A percentile compares a stretch with the other conserved stretches of the same genome.
These are phyloP conservation scores for Tinamus guttatus DNA, from an alignment of 2,113 vertebrate genomes.

Conservation along the genomic window DNA sequence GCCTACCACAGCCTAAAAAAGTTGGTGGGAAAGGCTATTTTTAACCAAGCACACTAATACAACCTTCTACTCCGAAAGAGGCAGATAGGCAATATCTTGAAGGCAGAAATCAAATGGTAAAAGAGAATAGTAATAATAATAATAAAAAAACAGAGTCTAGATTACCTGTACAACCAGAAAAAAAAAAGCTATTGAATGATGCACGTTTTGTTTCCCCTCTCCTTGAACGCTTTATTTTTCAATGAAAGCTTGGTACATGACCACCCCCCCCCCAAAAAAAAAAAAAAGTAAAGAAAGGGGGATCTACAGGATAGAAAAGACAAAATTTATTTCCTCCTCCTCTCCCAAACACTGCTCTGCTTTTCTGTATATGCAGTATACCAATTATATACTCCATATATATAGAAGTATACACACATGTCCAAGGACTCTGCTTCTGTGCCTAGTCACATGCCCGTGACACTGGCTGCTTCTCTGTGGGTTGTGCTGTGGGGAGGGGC, in stretches of 20 bases:
- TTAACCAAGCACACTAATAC: background rate
- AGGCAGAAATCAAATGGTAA: background rate
- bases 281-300: background rate
- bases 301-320: background rate
- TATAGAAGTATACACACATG: accelerated
- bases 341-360: background rate
- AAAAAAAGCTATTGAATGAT: background rate
- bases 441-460: background rate
- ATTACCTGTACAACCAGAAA: background rate
- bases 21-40: slow-evolving; percentile 1
- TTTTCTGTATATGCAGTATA: background rate
- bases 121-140: background rate
- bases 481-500: background rate
- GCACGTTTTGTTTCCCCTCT: background rate
- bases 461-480: slow-evolving; percentile 5
- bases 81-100: background rate
- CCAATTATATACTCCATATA: background rate
- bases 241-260: background rate
- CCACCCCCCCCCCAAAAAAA: background rate
- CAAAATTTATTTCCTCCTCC: background rate
- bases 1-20: background rate
- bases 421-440: background rate
- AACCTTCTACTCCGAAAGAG: background rate
- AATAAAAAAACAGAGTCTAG: background rate
- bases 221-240: background rate